Evolutionary conservation across 2,888 invertebrate genomes (phyloP).

Genomic region (Zygogramma bicolorata): DNA sequence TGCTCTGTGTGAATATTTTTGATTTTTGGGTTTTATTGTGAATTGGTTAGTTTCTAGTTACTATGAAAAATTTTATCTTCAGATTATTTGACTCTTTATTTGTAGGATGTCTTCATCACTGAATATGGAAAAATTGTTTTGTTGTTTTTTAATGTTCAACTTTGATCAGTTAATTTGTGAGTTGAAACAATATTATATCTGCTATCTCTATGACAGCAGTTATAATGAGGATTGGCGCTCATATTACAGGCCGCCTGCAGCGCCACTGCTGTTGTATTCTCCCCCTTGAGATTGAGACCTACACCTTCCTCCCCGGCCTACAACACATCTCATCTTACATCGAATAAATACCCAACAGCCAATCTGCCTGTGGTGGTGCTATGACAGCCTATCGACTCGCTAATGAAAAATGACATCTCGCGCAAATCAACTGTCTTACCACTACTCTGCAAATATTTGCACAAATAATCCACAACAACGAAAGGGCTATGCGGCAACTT

Average conservation of each 20-base stretch:
- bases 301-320: constrained; percentile 54
- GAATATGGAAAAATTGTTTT: too few relatives aligned
- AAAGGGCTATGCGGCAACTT: constrained; percentile 23
- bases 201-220: constrained; percentile 8
- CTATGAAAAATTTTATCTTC: too few relatives aligned
- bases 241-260: constrained; percentile 63
- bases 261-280: constrained; percentile 62
- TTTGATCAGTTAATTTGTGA: constrained; percentile 12
- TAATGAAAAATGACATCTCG: constrained; percentile 28
- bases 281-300: constrained; percentile 63
- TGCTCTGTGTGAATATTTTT: too few relatives aligned
- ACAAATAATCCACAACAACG: constrained; percentile 22
- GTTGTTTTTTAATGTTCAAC: too few relatives aligned
- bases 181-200: constrained; percentile 22
- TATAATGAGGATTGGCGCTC: constrained; percentile 61
- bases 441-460: constrained; percentile 22
- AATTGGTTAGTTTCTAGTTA: too few relatives aligned
- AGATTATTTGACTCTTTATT: too few relatives aligned
- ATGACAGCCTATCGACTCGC: constrained; percentile 37
- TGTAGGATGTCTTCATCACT: too few relatives aligned
- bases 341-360: constrained; percentile 62
- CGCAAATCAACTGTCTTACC: constrained; percentile 18
- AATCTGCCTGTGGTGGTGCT: constrained; percentile 56
- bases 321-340: constrained; percentile 61
- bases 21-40: too few relatives aligned